Evolutionary conservation across 2,113 vertebrate species (phyloP).

Genomic region (Stegostoma tigrinum): DNA sequence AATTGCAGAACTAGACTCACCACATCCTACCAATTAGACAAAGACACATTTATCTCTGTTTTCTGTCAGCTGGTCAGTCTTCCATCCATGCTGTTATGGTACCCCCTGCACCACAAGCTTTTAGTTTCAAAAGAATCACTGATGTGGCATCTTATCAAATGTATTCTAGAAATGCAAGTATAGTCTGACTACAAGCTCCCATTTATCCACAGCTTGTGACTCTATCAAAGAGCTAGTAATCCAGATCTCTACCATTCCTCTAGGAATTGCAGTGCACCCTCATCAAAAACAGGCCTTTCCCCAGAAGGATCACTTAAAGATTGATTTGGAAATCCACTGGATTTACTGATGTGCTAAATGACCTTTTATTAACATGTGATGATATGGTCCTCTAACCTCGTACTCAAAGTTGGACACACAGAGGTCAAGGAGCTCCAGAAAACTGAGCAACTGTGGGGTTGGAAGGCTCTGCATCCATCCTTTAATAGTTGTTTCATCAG

Average conservation of each 20-base stretch:
- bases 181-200: no score
- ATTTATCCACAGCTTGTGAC: no score
- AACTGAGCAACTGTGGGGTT: neutral
- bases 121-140: no score
- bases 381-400: neutral
- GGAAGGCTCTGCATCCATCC: neutral
- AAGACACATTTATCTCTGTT: no score
- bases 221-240: no score
- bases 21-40: no score
- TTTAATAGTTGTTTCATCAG: neutral
- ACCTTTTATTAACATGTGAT: neutral
- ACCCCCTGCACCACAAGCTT: no score
- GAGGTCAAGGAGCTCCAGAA: neutral
- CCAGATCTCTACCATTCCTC: neutral
- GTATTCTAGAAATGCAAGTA: no score
- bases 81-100: no score
- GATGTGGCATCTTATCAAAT: no score
- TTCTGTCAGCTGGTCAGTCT: no score
- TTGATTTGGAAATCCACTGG: neutral
- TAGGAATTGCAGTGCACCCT: neutral
- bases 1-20: no score
- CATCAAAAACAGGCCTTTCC: neutral
- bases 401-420: slow-evolving; percentile 23
- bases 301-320: neutral
- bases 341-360: neutral